Conservation (phyloP, 2,888 invertebrate species). For the Drosophila buzzatii region DNA sequence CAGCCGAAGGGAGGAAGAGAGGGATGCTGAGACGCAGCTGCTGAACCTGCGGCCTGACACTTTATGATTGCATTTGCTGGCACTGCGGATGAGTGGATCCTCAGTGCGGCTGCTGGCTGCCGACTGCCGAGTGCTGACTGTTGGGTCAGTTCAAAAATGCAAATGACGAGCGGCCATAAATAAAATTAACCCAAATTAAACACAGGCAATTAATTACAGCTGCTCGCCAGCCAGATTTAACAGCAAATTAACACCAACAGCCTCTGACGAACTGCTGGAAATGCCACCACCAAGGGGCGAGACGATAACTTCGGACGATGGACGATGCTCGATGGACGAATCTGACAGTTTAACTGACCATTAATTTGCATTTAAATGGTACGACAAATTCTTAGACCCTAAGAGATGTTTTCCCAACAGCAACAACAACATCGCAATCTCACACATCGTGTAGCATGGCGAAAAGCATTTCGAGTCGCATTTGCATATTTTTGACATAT, state of each 20-base stretch:
- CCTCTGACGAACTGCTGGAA: slow-evolving; percentile 49
- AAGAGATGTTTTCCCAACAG: slow-evolving; percentile 47
- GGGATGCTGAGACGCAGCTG: background rate
- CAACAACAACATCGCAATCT: slow-evolving; percentile 19
- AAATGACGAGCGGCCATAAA: slow-evolving; percentile 74
- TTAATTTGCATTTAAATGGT: slow-evolving; percentile 78
- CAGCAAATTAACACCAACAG: slow-evolving; percentile 81
- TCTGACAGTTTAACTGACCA: slow-evolving; percentile 80
- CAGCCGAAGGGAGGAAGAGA: no score
- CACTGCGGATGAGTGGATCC: slow-evolving; percentile 41
- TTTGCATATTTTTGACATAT: slow-evolving; percentile 78
- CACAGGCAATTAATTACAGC: slow-evolving; percentile 80
- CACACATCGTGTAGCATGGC: slow-evolving; percentile 38
- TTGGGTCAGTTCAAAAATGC: slow-evolving; percentile 50
- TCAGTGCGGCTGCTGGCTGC: slow-evolving; percentile 26
- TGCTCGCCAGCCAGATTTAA: slow-evolving; percentile 74
- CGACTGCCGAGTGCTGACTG: background rate
- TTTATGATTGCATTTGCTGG: slow-evolving; percentile 68
- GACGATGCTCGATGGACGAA: slow-evolving; percentile 35
- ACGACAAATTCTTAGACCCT: slow-evolving; percentile 61
- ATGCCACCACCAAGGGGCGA: slow-evolving; percentile 33
- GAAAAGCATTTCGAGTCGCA: slow-evolving; percentile 36
- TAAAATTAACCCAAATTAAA: slow-evolving; percentile 82
- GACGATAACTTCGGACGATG: background rate
- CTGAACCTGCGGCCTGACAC: slow-evolving; percentile 57